Evolutionary conservation across 2,113 vertebrate species (phyloP), one percentile per base, ranked within the genome.

Genomic region (Caretta caretta): DNA sequence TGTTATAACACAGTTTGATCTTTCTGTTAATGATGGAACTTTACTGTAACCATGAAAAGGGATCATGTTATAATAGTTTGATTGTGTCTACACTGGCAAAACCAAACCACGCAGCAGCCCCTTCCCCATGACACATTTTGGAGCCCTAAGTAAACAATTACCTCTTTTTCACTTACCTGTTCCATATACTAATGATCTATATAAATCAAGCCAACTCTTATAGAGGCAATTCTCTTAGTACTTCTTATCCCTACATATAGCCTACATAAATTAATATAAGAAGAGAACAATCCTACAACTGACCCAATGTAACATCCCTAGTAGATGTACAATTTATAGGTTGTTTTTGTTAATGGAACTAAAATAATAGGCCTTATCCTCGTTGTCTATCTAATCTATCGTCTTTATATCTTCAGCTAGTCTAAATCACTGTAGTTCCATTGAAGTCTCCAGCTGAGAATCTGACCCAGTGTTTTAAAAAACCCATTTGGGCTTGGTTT

Each of bases 121-220:
- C 90, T 94, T 85, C 90, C 16, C 12, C 0, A 0, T 0, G 2
- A 86, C 86, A 89, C 19, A 20, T 92, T 94, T 91, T 57, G 85
- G 50, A 91, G 50, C 69, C 14, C 53, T 90, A 88, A 92, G 96
- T 87, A 65, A 86, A 91, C 57, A 87, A 91, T 94, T 96, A 90
- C 56, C 91, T 81, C 8, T 90, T 93, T 35, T 92, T 91, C 72
- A 92, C 95, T 94, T 92, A 93, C 94, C 82, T 94, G 86, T 93
- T 97, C 91, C 86, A 35, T 91, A 85, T 92, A 88, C 46, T 86
- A 54, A 85, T 24, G 69, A 8, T 93, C 87, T 96, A 79, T 83
- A 84, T 76, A 69, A 88, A 93, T 95, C 87, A 91, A 95, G 91
- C 89, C 83, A 81, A 14, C 82, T 90, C 92, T 94, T 93, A 91